Conservation (phyloP, 2,797 vertebrate species). For the Furcifer pardalis region DNA sequence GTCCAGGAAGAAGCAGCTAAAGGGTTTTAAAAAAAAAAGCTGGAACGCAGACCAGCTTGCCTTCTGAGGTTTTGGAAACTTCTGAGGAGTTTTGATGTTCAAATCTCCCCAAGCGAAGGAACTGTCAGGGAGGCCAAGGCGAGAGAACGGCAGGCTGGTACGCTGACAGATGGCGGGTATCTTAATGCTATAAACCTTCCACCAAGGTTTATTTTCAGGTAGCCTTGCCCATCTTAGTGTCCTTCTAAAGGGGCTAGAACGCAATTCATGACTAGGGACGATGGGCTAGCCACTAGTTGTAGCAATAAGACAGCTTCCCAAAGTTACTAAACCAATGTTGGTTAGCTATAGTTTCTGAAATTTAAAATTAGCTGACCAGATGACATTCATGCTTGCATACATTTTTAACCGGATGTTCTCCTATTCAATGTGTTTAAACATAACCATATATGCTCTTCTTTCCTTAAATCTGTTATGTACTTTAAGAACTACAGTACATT, state of each 20-base stretch:
- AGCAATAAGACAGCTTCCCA: neutral
- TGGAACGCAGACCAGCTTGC: no score
- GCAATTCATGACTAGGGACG: neutral
- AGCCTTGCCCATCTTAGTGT: neutral
- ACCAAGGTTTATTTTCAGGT: neutral
- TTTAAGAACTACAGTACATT: neutral
- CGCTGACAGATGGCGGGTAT: neutral
- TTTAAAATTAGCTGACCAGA: neutral
- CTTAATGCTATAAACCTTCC: neutral
- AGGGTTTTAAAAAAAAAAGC: no score
- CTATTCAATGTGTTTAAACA: neutral
- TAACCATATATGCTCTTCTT: neutral
- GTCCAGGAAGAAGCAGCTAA: no score
- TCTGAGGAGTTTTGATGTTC: no score
- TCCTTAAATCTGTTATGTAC: neutral
- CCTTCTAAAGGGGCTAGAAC: neutral
- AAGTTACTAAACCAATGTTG: neutral
- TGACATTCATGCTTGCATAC: neutral
- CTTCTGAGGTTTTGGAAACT: no score
- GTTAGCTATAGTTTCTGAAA: neutral
- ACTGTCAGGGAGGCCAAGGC: no score
- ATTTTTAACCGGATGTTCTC: neutral
- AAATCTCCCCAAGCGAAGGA: no score
- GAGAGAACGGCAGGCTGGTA: no score
- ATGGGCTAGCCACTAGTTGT: neutral